Evolutionary conservation across 2,888 invertebrate species (phyloP).

Genomic region (Gymnoscelis rufifasciata): DNA sequence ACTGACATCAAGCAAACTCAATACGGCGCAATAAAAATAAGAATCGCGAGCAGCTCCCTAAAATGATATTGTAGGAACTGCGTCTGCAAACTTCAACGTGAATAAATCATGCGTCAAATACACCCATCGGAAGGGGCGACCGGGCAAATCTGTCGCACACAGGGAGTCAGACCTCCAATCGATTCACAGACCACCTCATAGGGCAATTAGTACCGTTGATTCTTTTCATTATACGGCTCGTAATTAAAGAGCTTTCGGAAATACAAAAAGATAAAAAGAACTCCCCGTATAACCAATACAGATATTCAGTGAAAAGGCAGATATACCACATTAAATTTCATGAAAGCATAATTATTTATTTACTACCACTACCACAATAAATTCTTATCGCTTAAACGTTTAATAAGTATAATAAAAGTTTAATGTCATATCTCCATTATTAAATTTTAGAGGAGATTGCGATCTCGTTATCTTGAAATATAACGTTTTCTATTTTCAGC

Average conservation of each 20-base stretch:
- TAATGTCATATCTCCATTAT: conserved; percentile 54
- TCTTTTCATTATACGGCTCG: conserved; percentile 43
- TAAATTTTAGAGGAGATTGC: conserved; percentile 64
- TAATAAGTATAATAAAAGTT: conserved; percentile 41
- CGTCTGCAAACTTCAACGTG: conserved; percentile 33
- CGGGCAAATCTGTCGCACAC: conserved; percentile 51
- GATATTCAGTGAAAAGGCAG: too few species aligned
- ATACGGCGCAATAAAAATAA: not conserved
- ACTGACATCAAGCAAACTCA: too few species aligned
- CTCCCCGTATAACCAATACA: too few species aligned
- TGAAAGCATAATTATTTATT: conserved; percentile 1
- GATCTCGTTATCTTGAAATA: conserved; percentile 62
- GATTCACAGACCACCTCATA: conserved; percentile 46
- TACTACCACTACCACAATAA: conserved; percentile 6
- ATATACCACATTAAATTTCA: not conserved
- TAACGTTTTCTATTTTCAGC: conserved; percentile 51
- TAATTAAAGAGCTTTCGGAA: conserved; percentile 24
- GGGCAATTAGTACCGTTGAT: conserved; percentile 51
- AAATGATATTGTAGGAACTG: conserved; percentile 42
- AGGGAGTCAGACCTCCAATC: conserved; percentile 45
- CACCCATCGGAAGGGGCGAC: conserved; percentile 51
- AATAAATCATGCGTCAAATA: conserved; percentile 65
- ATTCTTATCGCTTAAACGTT: conserved; percentile 25
- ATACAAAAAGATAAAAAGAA: not conserved
- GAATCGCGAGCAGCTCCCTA: conserved; percentile 33